Conservation (phyloP, 2,888 invertebrate genomes). For the Operophtera brumata region DNA sequence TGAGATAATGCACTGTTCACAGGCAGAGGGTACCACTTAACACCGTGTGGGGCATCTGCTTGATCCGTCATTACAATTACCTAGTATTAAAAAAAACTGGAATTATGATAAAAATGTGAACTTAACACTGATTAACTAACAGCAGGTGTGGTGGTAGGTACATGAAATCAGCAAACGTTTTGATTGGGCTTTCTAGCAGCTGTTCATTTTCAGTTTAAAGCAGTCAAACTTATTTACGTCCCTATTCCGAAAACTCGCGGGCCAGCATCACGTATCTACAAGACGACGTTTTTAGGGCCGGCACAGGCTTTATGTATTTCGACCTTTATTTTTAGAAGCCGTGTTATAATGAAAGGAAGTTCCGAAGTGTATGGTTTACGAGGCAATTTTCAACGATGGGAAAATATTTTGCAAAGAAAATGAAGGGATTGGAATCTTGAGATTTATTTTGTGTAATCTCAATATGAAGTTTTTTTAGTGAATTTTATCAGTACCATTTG, state of each 20-base stretch:
- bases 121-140: too few species aligned
- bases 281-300: slow-evolving; percentile 49
- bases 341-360: slow-evolving; percentile 26
- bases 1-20: too few species aligned
- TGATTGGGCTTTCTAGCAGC: neutral
- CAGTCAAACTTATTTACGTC: slow-evolving; percentile 9
- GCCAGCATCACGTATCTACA: slow-evolving; percentile 46
- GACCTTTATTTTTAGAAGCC: slow-evolving; percentile 31
- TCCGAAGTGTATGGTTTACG: slow-evolving; percentile 24
- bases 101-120: too few species aligned
- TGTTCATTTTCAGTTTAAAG: neutral
- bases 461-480: slow-evolving; percentile 13
- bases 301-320: slow-evolving; percentile 42
- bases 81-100: too few species aligned
- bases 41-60: too few species aligned
- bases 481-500: neutral
- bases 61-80: too few species aligned
- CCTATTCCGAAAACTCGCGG: slow-evolving; percentile 23
- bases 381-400: slow-evolving; percentile 24
- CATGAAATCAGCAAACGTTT: neutral
- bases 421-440: slow-evolving; percentile 14
- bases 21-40: too few species aligned
- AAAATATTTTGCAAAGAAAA: slow-evolving; percentile 17
- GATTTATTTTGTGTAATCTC: slow-evolving; percentile 17
- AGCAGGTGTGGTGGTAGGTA: too few species aligned